Conservation (phyloP, 2,113 vertebrate genomes). For the Elephas maximus region DNA sequence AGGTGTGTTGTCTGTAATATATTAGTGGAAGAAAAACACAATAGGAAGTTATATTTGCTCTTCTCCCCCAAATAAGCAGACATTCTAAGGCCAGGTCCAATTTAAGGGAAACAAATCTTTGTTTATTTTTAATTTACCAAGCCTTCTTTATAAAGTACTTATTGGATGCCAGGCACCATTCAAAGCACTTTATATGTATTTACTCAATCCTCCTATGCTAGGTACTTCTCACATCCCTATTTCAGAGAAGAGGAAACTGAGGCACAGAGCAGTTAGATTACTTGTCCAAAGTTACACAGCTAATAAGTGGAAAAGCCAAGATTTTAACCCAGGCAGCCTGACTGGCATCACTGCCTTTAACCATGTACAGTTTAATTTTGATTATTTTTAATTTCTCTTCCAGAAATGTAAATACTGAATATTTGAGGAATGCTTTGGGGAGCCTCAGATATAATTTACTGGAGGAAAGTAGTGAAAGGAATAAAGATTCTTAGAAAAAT, state of each 20-base stretch:
- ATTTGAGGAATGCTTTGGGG: constrained; percentile 45
- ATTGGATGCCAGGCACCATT: background rate
- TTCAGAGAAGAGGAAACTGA: background rate
- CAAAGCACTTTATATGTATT: background rate
- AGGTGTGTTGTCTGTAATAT: background rate
- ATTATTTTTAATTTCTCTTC: constrained; percentile 39
- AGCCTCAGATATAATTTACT: constrained; percentile 9
- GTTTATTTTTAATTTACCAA: constrained; percentile 40
- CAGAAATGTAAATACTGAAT: background rate
- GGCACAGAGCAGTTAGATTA: too few relatives aligned
- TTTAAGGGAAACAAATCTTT: constrained; percentile 13
- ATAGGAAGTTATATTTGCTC: background rate
- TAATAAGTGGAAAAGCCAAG: background rate
- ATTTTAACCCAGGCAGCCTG: background rate
- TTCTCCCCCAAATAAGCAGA: background rate
- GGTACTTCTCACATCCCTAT: background rate
- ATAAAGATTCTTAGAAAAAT: constrained; percentile 36
- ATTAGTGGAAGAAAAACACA: background rate
- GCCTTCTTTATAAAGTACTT: background rate
- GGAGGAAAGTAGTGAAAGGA: background rate
- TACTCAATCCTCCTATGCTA: background rate
- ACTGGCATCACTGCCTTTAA: background rate
- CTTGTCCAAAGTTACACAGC: background rate
- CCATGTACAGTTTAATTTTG: background rate
- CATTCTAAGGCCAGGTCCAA: background rate